phyloP scores from a whole-genome alignment of 1,140 invertebrate genomes.

The Aphaenogaster ashmeadi region DNA sequence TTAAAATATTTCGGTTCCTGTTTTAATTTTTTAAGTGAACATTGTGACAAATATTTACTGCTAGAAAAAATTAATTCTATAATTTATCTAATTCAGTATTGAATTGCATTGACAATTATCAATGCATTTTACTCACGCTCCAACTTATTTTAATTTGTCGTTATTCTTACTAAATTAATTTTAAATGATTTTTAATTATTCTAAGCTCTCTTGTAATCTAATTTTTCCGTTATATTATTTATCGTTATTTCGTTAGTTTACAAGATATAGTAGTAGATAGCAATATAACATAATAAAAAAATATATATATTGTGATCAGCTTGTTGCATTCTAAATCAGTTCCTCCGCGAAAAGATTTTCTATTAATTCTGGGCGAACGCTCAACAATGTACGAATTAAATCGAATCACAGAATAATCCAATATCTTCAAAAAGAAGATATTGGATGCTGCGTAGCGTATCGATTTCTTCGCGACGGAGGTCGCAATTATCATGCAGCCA shows the following conservation, averaged over 20 bases:
- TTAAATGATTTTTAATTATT: background rate
- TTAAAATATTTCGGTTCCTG: slow-evolving; percentile 24
- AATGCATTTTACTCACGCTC: background rate
- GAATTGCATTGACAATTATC: background rate
- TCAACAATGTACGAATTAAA: slow-evolving; percentile 9
- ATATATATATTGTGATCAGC: background rate
- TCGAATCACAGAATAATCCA: slow-evolving; percentile 26
- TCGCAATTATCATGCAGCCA: slow-evolving; percentile 34
- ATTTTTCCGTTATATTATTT: background rate
- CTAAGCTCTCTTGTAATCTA: background rate
- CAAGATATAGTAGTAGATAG: background rate
- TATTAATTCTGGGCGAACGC: background rate
- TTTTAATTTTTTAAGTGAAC: slow-evolving; percentile 2
- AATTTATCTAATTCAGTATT: background rate
- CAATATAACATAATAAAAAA: background rate
- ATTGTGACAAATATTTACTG: background rate
- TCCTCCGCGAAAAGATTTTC: background rate
- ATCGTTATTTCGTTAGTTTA: background rate
- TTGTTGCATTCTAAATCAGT: background rate
- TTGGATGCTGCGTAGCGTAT: background rate
- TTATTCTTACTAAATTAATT: background rate
- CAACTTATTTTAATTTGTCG: background rate
- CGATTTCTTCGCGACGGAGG: background rate
- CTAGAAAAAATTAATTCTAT: background rate
- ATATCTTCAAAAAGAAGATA: slow-evolving; percentile 12